These are phyloP conservation scores for Malthinus seriepunctatus DNA, from an alignment of 2,888 invertebrate species.

Conservation along the genomic window DNA sequence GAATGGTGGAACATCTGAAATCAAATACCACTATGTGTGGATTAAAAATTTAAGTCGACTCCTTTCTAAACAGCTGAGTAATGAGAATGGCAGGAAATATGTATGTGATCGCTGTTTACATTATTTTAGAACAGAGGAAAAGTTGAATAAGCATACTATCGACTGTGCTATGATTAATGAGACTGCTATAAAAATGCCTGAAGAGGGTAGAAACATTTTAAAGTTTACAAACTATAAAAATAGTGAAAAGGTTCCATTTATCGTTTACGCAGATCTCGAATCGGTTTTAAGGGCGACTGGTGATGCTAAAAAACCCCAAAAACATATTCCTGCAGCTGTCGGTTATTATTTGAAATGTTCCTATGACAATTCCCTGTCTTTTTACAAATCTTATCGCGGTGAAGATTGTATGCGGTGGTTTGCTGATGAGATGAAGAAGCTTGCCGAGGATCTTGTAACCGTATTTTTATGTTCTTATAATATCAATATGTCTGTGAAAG, in stretches of 20 bases:
- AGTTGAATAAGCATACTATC: constrained; percentile 9
- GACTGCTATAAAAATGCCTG: constrained; percentile 14
- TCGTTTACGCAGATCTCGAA: no score
- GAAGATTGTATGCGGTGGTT: not conserved
- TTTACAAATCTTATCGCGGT: no score
- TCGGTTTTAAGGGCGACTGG: no score
- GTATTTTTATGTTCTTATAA: not conserved
- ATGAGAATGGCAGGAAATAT: constrained; percentile 10
- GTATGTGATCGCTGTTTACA: constrained; percentile 32
- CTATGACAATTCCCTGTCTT: not conserved
- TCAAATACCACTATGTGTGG: constrained; percentile 20
- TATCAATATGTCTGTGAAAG: no score
- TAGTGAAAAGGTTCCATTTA: no score
- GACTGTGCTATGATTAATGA: constrained; percentile 13
- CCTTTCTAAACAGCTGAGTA: constrained; percentile 7
- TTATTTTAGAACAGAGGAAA: constrained; percentile 25
- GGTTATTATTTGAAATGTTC: not conserved
- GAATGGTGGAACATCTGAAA: not conserved
- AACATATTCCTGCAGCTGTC: not conserved
- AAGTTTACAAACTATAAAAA: not conserved
- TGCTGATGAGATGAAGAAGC: not conserved
- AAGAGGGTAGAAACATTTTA: not conserved
- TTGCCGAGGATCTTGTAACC: not conserved
- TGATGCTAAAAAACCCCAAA: no score
- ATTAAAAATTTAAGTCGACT: constrained; percentile 28